Evolutionary conservation across 2,888 invertebrate genomes (phyloP).

Genomic region (Torymus auratus): DNA sequence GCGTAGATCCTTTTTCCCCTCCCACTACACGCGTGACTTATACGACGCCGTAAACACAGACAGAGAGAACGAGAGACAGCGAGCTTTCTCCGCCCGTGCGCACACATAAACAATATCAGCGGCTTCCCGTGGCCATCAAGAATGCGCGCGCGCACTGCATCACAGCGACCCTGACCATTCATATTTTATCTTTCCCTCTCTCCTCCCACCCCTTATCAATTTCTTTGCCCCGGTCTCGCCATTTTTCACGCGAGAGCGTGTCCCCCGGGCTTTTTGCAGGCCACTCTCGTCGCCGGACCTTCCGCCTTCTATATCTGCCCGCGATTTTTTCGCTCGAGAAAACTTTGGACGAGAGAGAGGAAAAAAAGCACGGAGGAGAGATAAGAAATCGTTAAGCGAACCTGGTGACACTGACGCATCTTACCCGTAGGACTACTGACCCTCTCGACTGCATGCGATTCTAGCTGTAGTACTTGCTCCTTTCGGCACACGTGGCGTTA

Average conservation of each 20-base stretch:
- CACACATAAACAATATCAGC: constrained; percentile 45
- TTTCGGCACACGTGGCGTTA: constrained; percentile 45
- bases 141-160: too few species aligned
- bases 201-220: constrained; percentile 68
- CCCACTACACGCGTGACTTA: background rate
- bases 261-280: constrained; percentile 16
- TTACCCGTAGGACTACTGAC: constrained; percentile 42
- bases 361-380: constrained; percentile 33
- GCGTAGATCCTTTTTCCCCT: background rate
- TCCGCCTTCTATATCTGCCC: constrained; percentile 55
- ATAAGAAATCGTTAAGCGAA: constrained; percentile 52
- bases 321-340: constrained; percentile 44
- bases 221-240: constrained; percentile 65
- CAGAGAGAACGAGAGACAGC: too few species aligned
- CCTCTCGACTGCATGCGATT: constrained; percentile 35
- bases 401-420: constrained; percentile 44
- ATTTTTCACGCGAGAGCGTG: constrained; percentile 65
- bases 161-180: constrained; percentile 61
- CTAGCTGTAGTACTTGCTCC: background rate
- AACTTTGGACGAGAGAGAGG: constrained; percentile 8
- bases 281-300: constrained; percentile 9
- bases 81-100: background rate
- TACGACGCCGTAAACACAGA: background rate
- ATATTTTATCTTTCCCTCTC: constrained; percentile 66
- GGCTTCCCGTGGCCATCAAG: constrained; percentile 20